A percentile compares a stretch with the other conserved stretches of the same genome.
phyloP scores from a whole-genome alignment of 2,113 vertebrate species.

The Scartelaos histophorus region DNA sequence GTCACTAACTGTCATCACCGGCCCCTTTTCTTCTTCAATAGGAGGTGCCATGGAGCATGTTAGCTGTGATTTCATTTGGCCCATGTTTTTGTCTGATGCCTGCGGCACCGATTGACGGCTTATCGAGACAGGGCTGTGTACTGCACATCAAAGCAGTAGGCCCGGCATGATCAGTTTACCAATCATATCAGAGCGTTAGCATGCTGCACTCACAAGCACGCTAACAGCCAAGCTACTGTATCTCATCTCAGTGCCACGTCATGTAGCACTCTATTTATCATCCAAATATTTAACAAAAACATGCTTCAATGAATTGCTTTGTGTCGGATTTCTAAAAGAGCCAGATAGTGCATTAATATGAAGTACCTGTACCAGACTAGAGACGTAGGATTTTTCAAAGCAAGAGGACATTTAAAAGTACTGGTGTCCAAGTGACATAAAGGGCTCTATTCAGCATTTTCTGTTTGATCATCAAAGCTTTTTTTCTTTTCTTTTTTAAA shows the following conservation, averaged over 20 bases:
- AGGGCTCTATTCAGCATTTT: not conserved
- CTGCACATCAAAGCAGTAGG: constrained; percentile 31
- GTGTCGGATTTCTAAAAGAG: not conserved
- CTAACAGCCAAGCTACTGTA: not conserved
- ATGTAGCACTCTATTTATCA: constrained; percentile 1
- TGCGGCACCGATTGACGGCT: constrained; percentile 21
- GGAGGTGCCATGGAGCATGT: constrained; percentile 5
- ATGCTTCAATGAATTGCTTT: not conserved
- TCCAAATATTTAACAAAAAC: not conserved
- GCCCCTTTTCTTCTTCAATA: constrained; percentile 9
- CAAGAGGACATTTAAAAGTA: not conserved
- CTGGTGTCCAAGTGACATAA: not conserved
- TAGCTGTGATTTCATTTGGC: constrained; percentile 23
- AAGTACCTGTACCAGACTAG: not conserved
- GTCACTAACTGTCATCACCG: constrained; percentile 37
- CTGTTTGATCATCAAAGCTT: not conserved
- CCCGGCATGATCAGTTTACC: constrained; percentile 19
- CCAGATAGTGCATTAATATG: not conserved
- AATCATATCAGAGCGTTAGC: constrained; percentile 33
- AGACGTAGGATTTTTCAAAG: not conserved
- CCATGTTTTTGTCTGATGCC: constrained; percentile 14
- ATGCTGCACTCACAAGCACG: not conserved
- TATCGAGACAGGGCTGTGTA: constrained; percentile 37
- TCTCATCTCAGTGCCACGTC: not conserved
- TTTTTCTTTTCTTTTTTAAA: not conserved